A percentile compares a stretch with the other conserved stretches of the same genome.
Evolutionary conservation across 2,888 invertebrate species (phyloP).

Genomic region (Apamea anceps): DNA sequence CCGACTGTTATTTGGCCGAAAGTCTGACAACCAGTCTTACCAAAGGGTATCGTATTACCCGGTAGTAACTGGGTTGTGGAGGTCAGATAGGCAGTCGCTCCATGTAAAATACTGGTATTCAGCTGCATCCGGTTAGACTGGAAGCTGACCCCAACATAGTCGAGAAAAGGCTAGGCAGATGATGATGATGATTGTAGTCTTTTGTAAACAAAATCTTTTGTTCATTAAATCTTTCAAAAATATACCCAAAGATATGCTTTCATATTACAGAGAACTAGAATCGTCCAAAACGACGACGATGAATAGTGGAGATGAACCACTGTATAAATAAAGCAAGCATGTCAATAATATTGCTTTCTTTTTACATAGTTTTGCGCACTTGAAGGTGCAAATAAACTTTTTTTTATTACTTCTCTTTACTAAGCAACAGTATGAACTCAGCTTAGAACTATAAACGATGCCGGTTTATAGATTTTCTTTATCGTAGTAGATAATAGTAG

Average conservation of each 20-base stretch:
- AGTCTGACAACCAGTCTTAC: too few species aligned
- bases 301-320: not conserved
- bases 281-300: not conserved
- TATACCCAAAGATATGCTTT: not conserved
- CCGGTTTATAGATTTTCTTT: conserved; percentile 15
- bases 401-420: too few species aligned
- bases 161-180: too few species aligned
- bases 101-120: too few species aligned
- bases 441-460: not conserved
- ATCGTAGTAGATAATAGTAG: conserved; percentile 19
- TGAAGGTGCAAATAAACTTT: too few species aligned
- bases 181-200: too few species aligned
- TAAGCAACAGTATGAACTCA: not conserved
- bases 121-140: too few species aligned
- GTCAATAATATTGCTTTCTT: not conserved
- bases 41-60: too few species aligned
- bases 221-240: not conserved
- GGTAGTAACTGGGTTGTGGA: too few species aligned
- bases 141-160: too few species aligned
- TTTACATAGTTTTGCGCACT: not conserved
- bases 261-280: not conserved
- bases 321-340: not conserved
- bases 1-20: too few species aligned
- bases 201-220: not conserved
- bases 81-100: too few species aligned